Evolutionary conservation across 1,140 invertebrate species (phyloP).

Genomic region (Leptonema lineaticorne): DNA sequence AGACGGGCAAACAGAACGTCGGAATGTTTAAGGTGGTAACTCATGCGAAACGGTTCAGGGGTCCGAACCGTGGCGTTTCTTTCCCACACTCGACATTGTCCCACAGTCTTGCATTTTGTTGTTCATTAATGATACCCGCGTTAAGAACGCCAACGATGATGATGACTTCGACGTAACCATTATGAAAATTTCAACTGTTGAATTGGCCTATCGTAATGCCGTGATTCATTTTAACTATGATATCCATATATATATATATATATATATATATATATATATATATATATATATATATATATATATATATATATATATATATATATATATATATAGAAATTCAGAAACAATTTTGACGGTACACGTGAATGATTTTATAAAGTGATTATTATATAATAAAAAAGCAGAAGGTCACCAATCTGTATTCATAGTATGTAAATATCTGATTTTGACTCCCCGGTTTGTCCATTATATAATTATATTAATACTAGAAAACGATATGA

Average conservation of each 20-base stretch:
- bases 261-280: neutral
- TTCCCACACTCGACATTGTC: conserved; percentile 13
- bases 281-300: neutral
- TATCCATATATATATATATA: neutral
- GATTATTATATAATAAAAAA: no score
- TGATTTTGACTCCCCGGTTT: no score
- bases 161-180: no score
- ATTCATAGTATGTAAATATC: no score
- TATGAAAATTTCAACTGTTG: neutral
- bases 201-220: neutral
- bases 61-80: neutral
- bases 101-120: neutral
- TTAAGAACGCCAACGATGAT: neutral
- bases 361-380: no score
- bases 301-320: no score
- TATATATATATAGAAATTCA: no score
- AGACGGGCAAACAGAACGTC: no score
- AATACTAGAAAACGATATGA: no score
- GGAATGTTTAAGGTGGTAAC: conserved; percentile 18
- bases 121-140: neutral
- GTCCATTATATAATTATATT: no score
- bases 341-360: no score
- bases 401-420: no score
- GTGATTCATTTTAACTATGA: neutral
- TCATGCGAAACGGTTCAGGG: conserved; percentile 20